A percentile compares a stretch with the other conserved stretches of the same genome.
Conservation (phyloP, 2,888 invertebrate species). For the Corbicula japonica region DNA sequence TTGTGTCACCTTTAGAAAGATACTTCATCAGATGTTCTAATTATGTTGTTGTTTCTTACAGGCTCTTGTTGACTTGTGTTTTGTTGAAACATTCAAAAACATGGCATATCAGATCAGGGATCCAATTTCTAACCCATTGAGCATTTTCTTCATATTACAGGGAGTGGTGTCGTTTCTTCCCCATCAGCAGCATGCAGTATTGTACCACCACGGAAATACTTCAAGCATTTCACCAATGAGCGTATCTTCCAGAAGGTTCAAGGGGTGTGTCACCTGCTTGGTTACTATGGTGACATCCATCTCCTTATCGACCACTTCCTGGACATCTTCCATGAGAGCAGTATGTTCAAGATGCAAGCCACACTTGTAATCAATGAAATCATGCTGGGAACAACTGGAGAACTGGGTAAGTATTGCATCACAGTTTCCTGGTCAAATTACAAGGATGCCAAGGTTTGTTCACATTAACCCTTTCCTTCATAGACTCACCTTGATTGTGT, state of each 20-base stretch:
- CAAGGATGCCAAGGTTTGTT: background rate
- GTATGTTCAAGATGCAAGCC: constrained; percentile 78
- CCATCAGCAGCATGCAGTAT: constrained; percentile 39
- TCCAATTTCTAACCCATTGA: no score
- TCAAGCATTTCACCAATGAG: constrained; percentile 81
- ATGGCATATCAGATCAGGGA: no score
- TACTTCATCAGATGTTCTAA: no score
- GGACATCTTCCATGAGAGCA: constrained; percentile 79
- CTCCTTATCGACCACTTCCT: constrained; percentile 82
- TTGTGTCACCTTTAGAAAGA: no score
- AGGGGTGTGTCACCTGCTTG: constrained; percentile 75
- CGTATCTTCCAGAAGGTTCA: constrained; percentile 72
- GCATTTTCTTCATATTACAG: constrained; percentile 60
- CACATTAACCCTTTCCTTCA: no score
- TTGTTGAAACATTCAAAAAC: no score
- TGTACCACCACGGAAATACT: constrained; percentile 77
- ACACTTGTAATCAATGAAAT: constrained; percentile 82
- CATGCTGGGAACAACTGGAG: constrained; percentile 75
- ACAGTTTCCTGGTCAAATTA: background rate
- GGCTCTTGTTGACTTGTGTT: no score
- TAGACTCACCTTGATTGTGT: no score
- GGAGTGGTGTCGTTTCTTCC: constrained; percentile 57
- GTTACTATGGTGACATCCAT: constrained; percentile 79
- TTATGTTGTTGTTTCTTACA: no score
- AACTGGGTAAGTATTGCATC: constrained; percentile 43